Evolutionary conservation across 2,888 invertebrate species (phyloP), one percentile per base, ranked within the genome.

Genomic region (Bruchidius siliquastri): DNA sequence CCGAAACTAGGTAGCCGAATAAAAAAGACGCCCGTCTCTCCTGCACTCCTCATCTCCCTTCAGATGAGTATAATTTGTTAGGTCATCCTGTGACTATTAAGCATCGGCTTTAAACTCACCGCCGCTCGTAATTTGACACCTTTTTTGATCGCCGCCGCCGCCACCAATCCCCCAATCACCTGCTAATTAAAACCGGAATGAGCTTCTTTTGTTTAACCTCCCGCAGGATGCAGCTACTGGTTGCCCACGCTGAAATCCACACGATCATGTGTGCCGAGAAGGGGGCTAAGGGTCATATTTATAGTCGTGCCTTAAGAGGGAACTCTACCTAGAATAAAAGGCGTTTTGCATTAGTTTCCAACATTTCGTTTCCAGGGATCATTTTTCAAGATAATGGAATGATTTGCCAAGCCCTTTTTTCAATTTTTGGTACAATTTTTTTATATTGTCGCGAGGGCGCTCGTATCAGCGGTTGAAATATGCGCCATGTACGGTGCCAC

Each of bases 11-110:
- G 66, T 20, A 21, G 71, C 30, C 69, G 68, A 75, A 66, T 69
- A 74, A 74, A 70, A 74, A 49, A 49, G n/a, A 49, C 1, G 18
- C 49, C 49, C 49, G 49, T 49, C 49, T 49, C 49, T 13, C 49
- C 49, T 49, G 3, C 8, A 2, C 8, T 2, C 26, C 26, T 26
- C 26, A 8, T 8, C 26, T 4, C 49, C 49, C 18, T 1, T 8
- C 49, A 49, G 49, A 49, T 49, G 22, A 68, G 20, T 71, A 76
- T 80, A 82, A 83, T 82, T 81, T 83, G 83, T 82, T 81, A 82
- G 81, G 83, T 83, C 83, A 83, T 83, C 78, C 81, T 79, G 79
- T 77, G 78, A 80, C 83, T 80, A 83, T 83, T 83, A 83, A 82
- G 75, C 68, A 68, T 22, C 66, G 66, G 30, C 75, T 80, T 77